Conservation (phyloP, 1,140 invertebrate species). For the Dendroctonus valens region DNA sequence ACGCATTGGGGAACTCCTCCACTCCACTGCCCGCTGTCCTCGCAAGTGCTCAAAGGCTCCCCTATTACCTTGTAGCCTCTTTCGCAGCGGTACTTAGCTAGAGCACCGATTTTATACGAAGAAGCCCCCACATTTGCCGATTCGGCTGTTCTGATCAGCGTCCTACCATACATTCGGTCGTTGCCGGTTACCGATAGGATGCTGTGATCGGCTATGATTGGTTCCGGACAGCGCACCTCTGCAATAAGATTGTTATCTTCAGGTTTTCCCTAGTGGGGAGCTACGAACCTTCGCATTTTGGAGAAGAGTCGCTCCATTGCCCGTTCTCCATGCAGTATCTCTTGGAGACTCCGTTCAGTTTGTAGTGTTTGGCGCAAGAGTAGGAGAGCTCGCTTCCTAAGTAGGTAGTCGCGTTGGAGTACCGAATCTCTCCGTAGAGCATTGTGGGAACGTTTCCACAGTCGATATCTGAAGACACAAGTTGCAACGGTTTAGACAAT, state of each 20-base stretch:
- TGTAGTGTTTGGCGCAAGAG: slow-evolving; percentile 76
- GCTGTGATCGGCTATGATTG: slow-evolving; percentile 75
- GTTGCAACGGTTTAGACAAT: not conserved
- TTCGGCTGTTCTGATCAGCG: slow-evolving; percentile 70
- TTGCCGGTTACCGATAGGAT: slow-evolving; percentile 86
- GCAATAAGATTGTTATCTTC: slow-evolving; percentile 25
- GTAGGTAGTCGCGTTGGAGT: slow-evolving; percentile 75
- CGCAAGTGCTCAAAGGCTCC: slow-evolving; percentile 74
- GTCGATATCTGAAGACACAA: slow-evolving; percentile 70
- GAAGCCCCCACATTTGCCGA: slow-evolving; percentile 63
- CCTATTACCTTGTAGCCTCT: slow-evolving; percentile 84
- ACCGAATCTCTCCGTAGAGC: slow-evolving; percentile 74
- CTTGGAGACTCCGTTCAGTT: slow-evolving; percentile 69
- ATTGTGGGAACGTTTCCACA: slow-evolving; percentile 82
- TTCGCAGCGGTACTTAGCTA: slow-evolving; percentile 87
- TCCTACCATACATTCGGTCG: slow-evolving; percentile 80
- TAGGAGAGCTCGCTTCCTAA: slow-evolving; percentile 77
- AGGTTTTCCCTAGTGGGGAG: too few species aligned
- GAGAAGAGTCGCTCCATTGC: slow-evolving; percentile 79
- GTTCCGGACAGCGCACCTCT: slow-evolving; percentile 86
- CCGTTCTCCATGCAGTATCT: slow-evolving; percentile 72
- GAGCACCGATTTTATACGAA: slow-evolving; percentile 83
- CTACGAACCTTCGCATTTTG: slow-evolving; percentile 78
- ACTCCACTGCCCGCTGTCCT: slow-evolving; percentile 84
- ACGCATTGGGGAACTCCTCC: slow-evolving; percentile 79